Percentiles rank a stretch among this genome's conserved stretches.
These are phyloP conservation scores for Hydrochoerus hydrochaeris DNA, from an alignment of 2,113 vertebrate genomes.

Conservation along the genomic window DNA sequence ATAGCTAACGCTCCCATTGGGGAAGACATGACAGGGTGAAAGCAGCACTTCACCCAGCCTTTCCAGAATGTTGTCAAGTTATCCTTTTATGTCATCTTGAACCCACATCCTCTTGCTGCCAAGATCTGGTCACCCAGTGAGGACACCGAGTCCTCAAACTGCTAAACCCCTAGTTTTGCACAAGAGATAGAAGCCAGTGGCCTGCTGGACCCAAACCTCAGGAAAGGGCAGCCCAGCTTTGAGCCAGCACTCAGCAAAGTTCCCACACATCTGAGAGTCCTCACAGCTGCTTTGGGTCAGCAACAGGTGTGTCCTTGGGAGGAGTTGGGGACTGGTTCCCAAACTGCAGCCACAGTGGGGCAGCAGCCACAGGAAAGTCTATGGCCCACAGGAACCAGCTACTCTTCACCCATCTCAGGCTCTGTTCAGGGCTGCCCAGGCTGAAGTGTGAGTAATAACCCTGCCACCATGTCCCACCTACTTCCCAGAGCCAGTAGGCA, in stretches of 20 bases:
- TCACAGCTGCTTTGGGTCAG: not conserved
- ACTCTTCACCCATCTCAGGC: not conserved
- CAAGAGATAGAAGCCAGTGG: not conserved
- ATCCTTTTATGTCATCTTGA: not conserved
- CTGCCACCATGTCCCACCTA: not conserved
- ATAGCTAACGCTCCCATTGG: not conserved
- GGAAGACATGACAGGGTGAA: not conserved
- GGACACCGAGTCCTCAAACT: not conserved
- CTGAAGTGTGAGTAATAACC: not conserved
- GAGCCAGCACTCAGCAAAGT: not conserved
- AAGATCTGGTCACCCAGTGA: not conserved
- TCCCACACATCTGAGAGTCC: not conserved
- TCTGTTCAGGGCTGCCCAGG: not conserved
- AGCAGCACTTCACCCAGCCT: not conserved
- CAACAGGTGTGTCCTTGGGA: not conserved
- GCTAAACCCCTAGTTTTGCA: not conserved
- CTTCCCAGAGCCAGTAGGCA: not conserved
- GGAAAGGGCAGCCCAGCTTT: not conserved
- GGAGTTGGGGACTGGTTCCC: rapidly evolving
- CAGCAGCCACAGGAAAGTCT: rapidly evolving
- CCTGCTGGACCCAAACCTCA: not conserved
- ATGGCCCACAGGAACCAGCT: rapidly evolving
- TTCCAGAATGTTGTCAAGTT: not conserved
- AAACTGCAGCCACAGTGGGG: not conserved
- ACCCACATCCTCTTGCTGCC: not conserved